These are phyloP conservation scores for Siniperca undulata DNA, from an alignment of 2,797 vertebrate genomes.

Conservation along the genomic window DNA sequence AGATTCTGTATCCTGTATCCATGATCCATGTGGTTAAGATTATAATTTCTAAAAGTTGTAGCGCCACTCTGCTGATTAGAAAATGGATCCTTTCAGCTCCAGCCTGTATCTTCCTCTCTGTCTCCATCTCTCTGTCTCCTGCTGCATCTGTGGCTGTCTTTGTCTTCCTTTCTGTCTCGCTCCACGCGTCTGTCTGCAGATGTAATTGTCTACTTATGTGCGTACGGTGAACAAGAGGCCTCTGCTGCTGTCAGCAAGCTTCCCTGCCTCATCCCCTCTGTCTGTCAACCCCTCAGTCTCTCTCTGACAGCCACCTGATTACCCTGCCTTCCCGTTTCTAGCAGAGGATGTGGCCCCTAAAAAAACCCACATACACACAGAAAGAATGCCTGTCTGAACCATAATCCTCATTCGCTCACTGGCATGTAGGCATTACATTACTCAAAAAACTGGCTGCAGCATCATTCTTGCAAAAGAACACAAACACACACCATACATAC, in stretches of 20 bases:
- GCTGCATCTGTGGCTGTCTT: constrained; percentile 41
- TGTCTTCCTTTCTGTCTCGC: constrained; percentile 30
- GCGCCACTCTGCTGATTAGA: constrained; percentile 46
- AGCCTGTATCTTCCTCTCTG: constrained; percentile 5
- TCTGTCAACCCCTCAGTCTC: constrained; percentile 59
- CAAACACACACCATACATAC: background rate
- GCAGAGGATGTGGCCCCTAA: constrained; percentile 10
- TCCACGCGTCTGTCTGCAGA: constrained; percentile 52
- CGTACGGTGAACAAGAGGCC: constrained; percentile 22
- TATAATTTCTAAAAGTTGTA: constrained; percentile 17
- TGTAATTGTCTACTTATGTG: constrained; percentile 57
- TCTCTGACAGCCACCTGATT: constrained; percentile 60
- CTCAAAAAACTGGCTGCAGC: background rate
- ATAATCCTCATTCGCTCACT: constrained; percentile 14
- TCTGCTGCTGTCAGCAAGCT: constrained; percentile 57
- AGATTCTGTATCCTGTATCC: background rate
- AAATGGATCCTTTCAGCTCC: constrained; percentile 34
- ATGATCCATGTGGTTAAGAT: constrained; percentile 18
- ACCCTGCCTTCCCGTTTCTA: constrained; percentile 49
- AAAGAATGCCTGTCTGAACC: constrained; percentile 10
- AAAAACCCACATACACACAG: background rate
- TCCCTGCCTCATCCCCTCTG: constrained; percentile 39
- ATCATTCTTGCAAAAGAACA: background rate
- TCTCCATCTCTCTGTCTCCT: constrained; percentile 11
- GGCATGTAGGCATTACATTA: background rate